These are phyloP conservation scores for Bilobella aurantiaca DNA, from an alignment of 1,140 invertebrate species.

Conservation along the genomic window DNA sequence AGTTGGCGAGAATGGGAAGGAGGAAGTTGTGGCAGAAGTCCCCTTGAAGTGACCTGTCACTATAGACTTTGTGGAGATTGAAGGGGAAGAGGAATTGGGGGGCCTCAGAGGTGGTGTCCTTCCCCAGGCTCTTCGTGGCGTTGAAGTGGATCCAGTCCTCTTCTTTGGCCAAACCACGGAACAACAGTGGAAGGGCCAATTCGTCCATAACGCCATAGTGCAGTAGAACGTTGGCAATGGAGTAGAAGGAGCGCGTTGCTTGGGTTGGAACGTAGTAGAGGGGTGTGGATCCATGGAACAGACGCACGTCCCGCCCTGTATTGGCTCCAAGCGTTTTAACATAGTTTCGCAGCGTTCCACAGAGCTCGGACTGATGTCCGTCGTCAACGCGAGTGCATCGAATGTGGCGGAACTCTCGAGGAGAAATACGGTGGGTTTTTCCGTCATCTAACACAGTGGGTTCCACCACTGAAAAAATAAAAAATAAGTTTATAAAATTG, in stretches of 20 bases:
- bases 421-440: conserved; percentile 34
- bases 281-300: conserved; percentile 36
- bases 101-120: background rate
- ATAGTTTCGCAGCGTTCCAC: conserved; percentile 28
- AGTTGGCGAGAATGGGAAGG: conserved; percentile 11
- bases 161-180: conserved; percentile 33
- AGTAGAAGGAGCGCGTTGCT: conserved; percentile 34
- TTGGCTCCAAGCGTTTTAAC: conserved; percentile 28
- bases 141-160: conserved; percentile 30
- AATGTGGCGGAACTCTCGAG: conserved; percentile 35
- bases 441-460: conserved; percentile 16
- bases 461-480: background rate
- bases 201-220: conserved; percentile 37
- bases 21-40: conserved; percentile 37
- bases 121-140: conserved; percentile 19
- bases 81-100: conserved; percentile 35
- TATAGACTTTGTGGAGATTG: conserved; percentile 35
- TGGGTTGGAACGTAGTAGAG: conserved; percentile 36
- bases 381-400: conserved; percentile 34
- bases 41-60: conserved; percentile 23
- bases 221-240: conserved; percentile 37
- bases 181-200: conserved; percentile 35
- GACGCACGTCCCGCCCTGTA: conserved; percentile 33
- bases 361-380: conserved; percentile 33
- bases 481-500: background rate